Evolutionary conservation across 2,113 vertebrate genomes (phyloP).

Genomic region (Sorex fumeus): DNA sequence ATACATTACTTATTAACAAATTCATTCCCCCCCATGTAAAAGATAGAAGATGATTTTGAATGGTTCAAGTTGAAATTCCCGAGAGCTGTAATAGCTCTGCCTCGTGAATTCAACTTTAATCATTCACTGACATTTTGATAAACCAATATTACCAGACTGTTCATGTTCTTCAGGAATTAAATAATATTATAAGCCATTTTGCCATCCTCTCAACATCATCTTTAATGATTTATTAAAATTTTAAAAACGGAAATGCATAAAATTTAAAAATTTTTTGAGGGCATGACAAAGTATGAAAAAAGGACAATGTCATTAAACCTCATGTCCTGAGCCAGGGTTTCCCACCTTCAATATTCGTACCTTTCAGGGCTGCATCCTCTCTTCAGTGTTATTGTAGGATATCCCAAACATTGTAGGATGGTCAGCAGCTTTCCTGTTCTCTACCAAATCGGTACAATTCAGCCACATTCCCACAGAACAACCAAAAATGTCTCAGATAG

Average conservation of each 20-base stretch:
- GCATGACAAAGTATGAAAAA: background rate
- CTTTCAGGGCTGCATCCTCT: too few relatives aligned
- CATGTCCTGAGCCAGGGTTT: background rate
- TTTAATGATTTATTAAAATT: constrained; percentile 12
- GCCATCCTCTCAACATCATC: constrained; percentile 35
- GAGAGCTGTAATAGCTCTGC: too few relatives aligned
- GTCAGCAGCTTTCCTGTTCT: rapidly evolving
- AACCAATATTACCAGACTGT: constrained; percentile 58
- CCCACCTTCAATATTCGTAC: rapidly evolving
- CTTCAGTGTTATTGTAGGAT: background rate
- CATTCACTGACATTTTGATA: constrained; percentile 21
- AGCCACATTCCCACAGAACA: background rate
- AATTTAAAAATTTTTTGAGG: constrained; percentile 55
- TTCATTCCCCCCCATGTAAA: background rate
- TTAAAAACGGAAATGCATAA: background rate
- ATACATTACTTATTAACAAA: background rate
- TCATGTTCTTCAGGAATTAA: constrained; percentile 52
- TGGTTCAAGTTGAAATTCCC: background rate
- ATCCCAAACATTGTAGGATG: rapidly evolving
- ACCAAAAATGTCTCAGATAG: background rate
- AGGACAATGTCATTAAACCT: constrained; percentile 20
- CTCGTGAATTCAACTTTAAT: background rate
- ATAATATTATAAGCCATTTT: constrained; percentile 66
- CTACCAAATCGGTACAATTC: too few relatives aligned
- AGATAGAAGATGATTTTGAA: background rate